Conservation (phyloP, 1,140 invertebrate species). For the Drosophila nikananu region DNA sequence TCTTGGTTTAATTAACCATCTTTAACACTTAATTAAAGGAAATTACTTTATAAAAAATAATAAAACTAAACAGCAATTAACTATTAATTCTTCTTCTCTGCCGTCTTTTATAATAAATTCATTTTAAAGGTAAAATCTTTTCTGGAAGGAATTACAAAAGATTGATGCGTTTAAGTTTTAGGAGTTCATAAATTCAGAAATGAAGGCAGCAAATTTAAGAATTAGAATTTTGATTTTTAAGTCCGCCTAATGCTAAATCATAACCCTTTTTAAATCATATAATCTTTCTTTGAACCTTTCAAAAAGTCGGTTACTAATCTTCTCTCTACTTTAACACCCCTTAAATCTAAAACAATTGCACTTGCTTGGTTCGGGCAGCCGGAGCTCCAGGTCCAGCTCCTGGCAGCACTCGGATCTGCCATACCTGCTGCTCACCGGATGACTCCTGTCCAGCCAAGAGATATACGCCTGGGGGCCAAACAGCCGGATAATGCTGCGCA, state of each 20-base stretch:
- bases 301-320: neutral
- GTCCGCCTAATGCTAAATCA: neutral
- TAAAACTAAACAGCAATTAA: neutral
- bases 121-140: neutral
- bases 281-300: neutral
- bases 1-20: neutral
- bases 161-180: neutral
- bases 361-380: neutral
- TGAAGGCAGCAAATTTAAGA: neutral
- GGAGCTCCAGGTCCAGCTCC: neutral
- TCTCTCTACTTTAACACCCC: neutral
- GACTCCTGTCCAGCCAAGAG: constrained; percentile 29
- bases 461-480: constrained; percentile 39
- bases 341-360: constrained; percentile 29
- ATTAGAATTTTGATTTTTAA: neutral
- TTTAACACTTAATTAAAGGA: neutral
- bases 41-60: too few relatives aligned
- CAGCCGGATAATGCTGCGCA: constrained; percentile 3
- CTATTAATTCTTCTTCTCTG: neutral
- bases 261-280: neutral
- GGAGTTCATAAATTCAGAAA: neutral
- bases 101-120: neutral
- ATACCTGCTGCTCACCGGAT: neutral
- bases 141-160: neutral
- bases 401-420: constrained; percentile 20